Conservation (phyloP, 2,797 vertebrate species). For the Rhinella marina region DNA sequence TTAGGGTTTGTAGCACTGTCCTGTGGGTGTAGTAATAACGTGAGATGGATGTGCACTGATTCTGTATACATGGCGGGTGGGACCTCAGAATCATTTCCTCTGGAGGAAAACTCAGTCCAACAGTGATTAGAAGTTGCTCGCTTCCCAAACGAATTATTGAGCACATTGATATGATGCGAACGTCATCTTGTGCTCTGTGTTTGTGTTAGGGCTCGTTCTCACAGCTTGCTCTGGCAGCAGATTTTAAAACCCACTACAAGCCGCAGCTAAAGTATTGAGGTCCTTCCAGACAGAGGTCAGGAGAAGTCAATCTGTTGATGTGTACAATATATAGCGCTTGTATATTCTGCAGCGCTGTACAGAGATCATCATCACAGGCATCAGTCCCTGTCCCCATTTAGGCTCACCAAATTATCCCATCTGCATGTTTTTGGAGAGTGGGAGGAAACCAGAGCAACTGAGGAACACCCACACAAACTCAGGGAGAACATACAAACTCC, state of each 20-base stretch:
- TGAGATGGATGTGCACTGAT: neutral
- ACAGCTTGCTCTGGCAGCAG: neutral
- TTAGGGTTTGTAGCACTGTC: too few species aligned
- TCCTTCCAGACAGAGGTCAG: neutral
- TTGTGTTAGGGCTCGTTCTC: constrained; percentile 9
- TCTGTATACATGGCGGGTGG: neutral
- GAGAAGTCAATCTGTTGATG: neutral
- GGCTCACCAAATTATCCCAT: too few species aligned
- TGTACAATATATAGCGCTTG: too few species aligned
- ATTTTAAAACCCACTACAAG: neutral
- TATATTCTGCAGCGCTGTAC: too few species aligned
- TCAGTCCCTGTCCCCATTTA: too few species aligned
- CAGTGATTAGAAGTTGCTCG: neutral
- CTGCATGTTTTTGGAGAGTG: too few species aligned
- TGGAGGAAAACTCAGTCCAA: neutral
- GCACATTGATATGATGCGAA: neutral
- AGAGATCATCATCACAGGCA: too few species aligned
- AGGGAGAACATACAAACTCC: too few species aligned
- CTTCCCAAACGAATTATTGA: neutral
- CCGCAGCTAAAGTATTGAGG: neutral
- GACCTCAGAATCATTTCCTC: neutral
- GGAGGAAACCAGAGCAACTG: too few species aligned
- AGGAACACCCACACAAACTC: too few species aligned
- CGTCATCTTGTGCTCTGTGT: neutral
- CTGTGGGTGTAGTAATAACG: too few species aligned